Conservation (phyloP, 2,797 vertebrate genomes). For the Gymnoscopelus braueri region DNA sequence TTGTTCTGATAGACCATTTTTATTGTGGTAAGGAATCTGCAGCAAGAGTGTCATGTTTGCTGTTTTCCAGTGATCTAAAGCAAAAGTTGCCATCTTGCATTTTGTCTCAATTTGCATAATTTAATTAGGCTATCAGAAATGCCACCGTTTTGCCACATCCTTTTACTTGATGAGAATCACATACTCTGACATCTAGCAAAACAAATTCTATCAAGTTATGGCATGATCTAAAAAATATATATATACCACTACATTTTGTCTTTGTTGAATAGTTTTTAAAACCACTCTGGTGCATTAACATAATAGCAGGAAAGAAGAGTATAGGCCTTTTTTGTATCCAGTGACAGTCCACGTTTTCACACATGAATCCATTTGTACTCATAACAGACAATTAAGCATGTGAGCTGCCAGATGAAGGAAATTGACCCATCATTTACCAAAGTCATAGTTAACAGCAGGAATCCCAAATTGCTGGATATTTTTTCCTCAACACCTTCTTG, state of each 20-base stretch:
- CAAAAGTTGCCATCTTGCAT: constrained; percentile 52
- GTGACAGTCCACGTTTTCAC: constrained; percentile 35
- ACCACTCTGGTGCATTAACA: constrained; percentile 46
- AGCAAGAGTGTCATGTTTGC: constrained; percentile 45
- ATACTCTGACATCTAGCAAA: constrained; percentile 39
- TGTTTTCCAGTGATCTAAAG: constrained; percentile 49
- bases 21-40: constrained; percentile 29
- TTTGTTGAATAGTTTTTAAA: constrained; percentile 55
- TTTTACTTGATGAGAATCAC: constrained; percentile 41
- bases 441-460: constrained; percentile 64
- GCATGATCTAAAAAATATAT: constrained; percentile 45
- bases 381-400: constrained; percentile 66
- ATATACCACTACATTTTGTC: constrained; percentile 40
- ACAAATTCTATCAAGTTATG: constrained; percentile 49
- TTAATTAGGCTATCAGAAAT: constrained; percentile 56
- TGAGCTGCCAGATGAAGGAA: constrained; percentile 64
- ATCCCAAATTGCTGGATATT: constrained; percentile 51
- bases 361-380: constrained; percentile 64
- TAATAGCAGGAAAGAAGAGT: constrained; percentile 32
- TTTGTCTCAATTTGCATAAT: constrained; percentile 59
- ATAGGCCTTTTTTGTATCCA: constrained; percentile 22
- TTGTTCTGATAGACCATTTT: constrained; percentile 37
- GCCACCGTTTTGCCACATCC: constrained; percentile 46
- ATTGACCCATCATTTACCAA: constrained; percentile 67
- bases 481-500: constrained; percentile 52